Evolutionary conservation across 2,113 vertebrate genomes (phyloP).

Genomic region (Bos taurus): ARS-UCD2.0 NC_037346.1:54393501-54394000

Average conservation of each 20-base stretch:
- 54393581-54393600: neutral
- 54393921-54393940: neutral
- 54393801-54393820: no score
- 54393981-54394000: rapidly evolving
- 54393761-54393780: neutral
- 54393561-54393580: neutral
- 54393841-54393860: neutral
- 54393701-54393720: neutral
- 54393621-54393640: neutral
- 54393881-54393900: neutral
- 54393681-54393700: neutral
- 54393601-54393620: neutral
- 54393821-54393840: neutral
- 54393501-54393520: neutral
- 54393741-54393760: neutral
- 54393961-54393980: neutral
- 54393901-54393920: neutral
- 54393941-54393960: neutral
- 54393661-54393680: neutral
- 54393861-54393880: neutral
- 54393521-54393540: neutral
- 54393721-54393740: neutral
- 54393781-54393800: neutral
- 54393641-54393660: neutral
- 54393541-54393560: rapidly evolving